Percentiles rank a stretch among this genome's conserved stretches.
These are phyloP conservation scores for Neoarius graeffei DNA, from an alignment of 2,113 vertebrate genomes.

Conservation along the genomic window DNA sequence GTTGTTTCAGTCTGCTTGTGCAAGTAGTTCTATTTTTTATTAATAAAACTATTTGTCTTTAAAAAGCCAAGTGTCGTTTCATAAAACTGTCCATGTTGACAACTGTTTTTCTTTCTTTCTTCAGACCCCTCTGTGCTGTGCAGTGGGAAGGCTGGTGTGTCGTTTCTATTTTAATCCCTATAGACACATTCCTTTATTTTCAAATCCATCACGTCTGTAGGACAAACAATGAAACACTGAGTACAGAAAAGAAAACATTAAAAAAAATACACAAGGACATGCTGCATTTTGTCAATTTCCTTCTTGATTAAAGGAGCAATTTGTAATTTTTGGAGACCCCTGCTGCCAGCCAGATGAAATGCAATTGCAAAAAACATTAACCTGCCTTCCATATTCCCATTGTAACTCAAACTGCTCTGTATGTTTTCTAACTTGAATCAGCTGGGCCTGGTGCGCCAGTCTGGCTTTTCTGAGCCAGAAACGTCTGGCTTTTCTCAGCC, in stretches of 20 bases:
- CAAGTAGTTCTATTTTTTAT: conserved; percentile 83
- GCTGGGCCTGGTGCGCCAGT: background rate
- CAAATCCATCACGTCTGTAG: background rate
- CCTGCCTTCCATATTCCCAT: background rate
- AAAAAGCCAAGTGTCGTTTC: background rate
- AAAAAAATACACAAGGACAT: background rate
- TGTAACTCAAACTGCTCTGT: background rate
- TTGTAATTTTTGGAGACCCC: background rate
- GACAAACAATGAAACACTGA: background rate
- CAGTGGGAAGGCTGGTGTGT: background rate
- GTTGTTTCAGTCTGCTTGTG: conserved; percentile 80
- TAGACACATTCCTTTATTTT: background rate
- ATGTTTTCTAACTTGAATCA: background rate
- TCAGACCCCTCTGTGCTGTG: background rate
- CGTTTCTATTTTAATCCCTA: background rate
- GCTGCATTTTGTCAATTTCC: background rate
- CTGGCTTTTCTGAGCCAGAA: background rate
- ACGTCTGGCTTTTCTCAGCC: background rate
- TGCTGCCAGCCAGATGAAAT: background rate
- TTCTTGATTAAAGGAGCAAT: background rate
- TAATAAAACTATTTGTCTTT: conserved; percentile 76
- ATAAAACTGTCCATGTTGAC: background rate
- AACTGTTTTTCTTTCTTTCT: background rate
- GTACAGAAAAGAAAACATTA: background rate
- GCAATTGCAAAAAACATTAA: background rate